A percentile compares a stretch with the other conserved stretches of the same genome.
These are phyloP conservation scores for Corythornis leucogaster DNA, from an alignment of 2,797 vertebrate genomes.

Conservation along the genomic window DNA sequence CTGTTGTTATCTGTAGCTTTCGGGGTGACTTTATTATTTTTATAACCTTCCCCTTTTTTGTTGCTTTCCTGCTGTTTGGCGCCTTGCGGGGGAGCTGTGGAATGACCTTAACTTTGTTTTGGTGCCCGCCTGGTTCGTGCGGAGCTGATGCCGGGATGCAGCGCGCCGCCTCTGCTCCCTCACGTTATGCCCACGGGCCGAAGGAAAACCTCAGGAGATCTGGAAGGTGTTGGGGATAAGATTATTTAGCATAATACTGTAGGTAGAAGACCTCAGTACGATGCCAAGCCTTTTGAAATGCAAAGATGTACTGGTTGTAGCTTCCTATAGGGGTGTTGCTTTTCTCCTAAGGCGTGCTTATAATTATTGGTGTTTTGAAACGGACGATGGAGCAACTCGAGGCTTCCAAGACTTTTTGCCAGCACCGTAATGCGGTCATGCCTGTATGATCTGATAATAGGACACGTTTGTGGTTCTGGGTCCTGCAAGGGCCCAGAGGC, in stretches of 20 bases:
- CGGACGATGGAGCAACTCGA: not conserved
- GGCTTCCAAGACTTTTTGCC: not conserved
- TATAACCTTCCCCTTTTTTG: not conserved
- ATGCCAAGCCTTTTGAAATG: not conserved
- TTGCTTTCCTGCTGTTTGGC: too few species aligned
- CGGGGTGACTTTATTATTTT: too few species aligned
- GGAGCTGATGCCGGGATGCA: not conserved
- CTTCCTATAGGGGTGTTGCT: not conserved
- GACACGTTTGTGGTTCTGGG: not conserved
- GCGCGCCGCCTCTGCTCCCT: not conserved
- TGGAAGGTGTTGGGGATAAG: not conserved
- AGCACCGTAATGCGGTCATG: rapidly evolving
- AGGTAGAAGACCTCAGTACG: not conserved
- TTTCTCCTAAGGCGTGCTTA: not conserved
- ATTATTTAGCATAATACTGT: not conserved
- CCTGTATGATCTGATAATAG: not conserved
- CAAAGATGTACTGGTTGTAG: not conserved
- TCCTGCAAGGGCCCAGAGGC: not conserved
- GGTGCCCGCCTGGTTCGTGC: not conserved
- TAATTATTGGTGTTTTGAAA: not conserved
- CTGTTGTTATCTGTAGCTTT: not conserved
- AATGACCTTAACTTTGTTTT: not conserved
- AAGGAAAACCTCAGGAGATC: not conserved
- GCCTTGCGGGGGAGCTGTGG: not conserved
- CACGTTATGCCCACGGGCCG: not conserved